A percentile compares a stretch with the other conserved stretches of the same genome.
phyloP scores from a whole-genome alignment of 2,113 vertebrate genomes.

The Caracal caracal region DNA sequence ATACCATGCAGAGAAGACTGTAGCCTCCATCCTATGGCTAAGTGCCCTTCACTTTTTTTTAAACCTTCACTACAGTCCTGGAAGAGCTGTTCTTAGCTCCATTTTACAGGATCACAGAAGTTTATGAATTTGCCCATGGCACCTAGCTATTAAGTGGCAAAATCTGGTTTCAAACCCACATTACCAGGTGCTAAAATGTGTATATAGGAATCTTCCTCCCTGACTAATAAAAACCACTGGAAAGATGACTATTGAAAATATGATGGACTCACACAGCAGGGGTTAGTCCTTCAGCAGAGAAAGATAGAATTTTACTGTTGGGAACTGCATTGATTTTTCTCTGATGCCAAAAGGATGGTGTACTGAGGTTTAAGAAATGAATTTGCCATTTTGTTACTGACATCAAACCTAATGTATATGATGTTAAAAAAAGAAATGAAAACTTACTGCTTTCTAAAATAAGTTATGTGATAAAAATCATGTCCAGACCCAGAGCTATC shows the following conservation, averaged over 20 bases:
- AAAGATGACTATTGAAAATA: background rate
- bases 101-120: background rate
- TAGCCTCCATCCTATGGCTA: background rate
- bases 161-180: background rate
- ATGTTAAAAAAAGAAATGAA: background rate
- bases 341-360: background rate
- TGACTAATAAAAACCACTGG: background rate
- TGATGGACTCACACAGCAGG: background rate
- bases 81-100: background rate
- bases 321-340: background rate
- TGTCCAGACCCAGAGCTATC: background rate
- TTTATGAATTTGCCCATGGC: background rate
- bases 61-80: background rate
- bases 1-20: background rate
- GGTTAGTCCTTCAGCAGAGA: background rate
- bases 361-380: background rate
- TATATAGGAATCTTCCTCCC: background rate
- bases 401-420: background rate
- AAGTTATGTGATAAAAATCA: background rate
- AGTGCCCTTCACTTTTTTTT: background rate
- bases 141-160: background rate
- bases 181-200: background rate
- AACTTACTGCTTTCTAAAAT: conserved; percentile 21
- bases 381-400: background rate
- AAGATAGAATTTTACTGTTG: background rate